Conservation (phyloP, 2,113 vertebrate species). For the Monopterus albus region DNA sequence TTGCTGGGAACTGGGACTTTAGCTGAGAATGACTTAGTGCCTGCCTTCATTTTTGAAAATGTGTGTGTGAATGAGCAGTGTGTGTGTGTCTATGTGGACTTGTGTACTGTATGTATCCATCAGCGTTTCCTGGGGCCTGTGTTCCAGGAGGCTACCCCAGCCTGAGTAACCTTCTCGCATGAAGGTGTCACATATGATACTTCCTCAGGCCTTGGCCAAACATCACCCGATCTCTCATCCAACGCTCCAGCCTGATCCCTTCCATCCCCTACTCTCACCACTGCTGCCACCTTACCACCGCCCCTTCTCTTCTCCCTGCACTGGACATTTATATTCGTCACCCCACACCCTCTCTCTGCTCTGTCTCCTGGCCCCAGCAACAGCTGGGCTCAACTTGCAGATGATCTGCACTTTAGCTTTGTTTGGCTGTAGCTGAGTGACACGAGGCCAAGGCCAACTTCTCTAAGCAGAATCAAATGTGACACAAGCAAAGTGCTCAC, state of each 20-base stretch:
- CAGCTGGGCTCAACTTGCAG: constrained; percentile 79
- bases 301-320: constrained; percentile 25
- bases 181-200: constrained; percentile 81
- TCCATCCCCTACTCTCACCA: constrained; percentile 50
- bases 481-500: background rate
- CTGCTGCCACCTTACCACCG: constrained; percentile 18
- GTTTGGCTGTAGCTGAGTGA: constrained; percentile 45
- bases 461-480: background rate
- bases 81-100: background rate
- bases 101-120: constrained; percentile 36
- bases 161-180: constrained; percentile 78
- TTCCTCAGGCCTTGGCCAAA: constrained; percentile 81
- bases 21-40: constrained; percentile 36
- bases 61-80: constrained; percentile 33
- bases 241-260: constrained; percentile 61
- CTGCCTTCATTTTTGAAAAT: constrained; percentile 28
- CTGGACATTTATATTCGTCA: constrained; percentile 55
- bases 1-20: constrained; percentile 27
- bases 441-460: constrained; percentile 8
- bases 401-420: constrained; percentile 70
- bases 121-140: constrained; percentile 66
- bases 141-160: constrained; percentile 57
- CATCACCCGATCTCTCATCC: constrained; percentile 75
- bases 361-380: constrained; percentile 52
- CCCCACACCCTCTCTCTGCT: constrained; percentile 43